Conservation (phyloP, 2,113 vertebrate species). For the Geothlypis trichas region DNA sequence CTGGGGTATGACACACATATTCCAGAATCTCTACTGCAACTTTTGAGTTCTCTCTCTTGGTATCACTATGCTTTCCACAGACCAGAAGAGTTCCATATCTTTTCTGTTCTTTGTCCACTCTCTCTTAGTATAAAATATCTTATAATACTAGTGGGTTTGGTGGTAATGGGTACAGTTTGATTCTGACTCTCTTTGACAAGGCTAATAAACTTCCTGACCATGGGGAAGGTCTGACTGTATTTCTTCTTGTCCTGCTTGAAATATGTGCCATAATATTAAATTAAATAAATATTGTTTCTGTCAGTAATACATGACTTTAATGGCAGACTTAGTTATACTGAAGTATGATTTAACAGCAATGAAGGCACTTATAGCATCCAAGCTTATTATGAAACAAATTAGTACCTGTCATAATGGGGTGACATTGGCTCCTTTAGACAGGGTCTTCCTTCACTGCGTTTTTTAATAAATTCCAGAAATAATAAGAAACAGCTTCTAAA, state of each 20-base stretch:
- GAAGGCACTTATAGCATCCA: neutral
- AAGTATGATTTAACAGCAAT: conserved; percentile 26
- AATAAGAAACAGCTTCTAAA: conserved; percentile 21
- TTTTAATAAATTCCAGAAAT: neutral
- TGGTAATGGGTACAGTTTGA: neutral
- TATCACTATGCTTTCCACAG: neutral
- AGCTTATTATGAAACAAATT: conserved; percentile 44
- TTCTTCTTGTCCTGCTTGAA: conserved; percentile 39
- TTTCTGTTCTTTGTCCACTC: neutral
- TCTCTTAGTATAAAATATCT: neutral
- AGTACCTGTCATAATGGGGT: neutral
- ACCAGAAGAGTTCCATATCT: neutral
- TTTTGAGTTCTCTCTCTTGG: neutral
- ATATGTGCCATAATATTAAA: conserved; percentile 35
- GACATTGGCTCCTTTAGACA: neutral
- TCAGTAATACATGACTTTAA: conserved; percentile 51
- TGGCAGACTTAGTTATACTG: conserved; percentile 33
- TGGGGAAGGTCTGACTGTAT: neutral
- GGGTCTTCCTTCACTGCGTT: neutral
- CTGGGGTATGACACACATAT: neutral
- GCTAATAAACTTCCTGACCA: neutral
- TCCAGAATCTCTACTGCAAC: neutral
- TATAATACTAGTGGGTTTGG: neutral
- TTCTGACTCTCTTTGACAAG: neutral
- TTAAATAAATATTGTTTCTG: conserved; percentile 46